Evolutionary conservation across 2,113 vertebrate species (phyloP).

Genomic region (Psittacula cyanocephala): DNA sequence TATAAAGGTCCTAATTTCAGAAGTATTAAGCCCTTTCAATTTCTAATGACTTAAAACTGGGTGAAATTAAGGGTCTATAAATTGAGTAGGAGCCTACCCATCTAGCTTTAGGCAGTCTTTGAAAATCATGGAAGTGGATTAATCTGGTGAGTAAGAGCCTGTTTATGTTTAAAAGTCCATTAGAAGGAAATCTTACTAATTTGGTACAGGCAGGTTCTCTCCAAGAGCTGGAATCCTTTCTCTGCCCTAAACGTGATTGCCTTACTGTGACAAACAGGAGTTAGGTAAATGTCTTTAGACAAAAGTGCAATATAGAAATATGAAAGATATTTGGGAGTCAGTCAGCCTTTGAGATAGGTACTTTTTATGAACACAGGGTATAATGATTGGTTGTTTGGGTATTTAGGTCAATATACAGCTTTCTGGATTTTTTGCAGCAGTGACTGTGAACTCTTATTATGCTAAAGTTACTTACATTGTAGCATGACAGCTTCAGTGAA

Average conservation of each 20-base stretch:
- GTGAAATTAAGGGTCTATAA: slow-evolving; percentile 11
- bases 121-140: slow-evolving; percentile 11
- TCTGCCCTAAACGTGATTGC: neutral
- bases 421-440: neutral
- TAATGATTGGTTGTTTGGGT: neutral
- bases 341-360: neutral
- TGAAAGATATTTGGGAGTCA: neutral
- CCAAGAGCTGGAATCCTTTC: neutral
- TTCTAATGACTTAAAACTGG: neutral
- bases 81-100: neutral
- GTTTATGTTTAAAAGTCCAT: neutral
- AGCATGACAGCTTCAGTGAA: neutral
- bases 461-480: neutral
- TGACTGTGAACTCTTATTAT: neutral
- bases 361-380: neutral
- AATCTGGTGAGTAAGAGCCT: slow-evolving; percentile 1
- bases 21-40: neutral
- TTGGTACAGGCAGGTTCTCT: neutral
- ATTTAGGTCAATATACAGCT: neutral
- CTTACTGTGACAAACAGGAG: neutral
- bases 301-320: neutral
- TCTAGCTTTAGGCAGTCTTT: slow-evolving; percentile 15
- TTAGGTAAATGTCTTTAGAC: neutral
- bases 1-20: neutral
- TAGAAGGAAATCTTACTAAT: neutral